Conservation (phyloP, 92 coral and sea anemone species). For the Actinernus sp. region DNA sequence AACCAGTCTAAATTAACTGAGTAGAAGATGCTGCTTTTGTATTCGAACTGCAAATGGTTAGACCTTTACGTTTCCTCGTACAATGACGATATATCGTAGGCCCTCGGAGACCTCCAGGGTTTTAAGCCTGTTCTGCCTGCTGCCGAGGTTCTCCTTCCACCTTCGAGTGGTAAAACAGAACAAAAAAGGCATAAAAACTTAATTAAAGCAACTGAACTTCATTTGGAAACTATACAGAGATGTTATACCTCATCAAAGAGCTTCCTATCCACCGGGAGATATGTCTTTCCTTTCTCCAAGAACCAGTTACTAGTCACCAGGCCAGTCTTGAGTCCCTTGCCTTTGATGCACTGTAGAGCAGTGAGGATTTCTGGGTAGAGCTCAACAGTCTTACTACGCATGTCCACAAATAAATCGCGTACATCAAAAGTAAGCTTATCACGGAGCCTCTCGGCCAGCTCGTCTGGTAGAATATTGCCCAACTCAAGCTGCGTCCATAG, state of each 20-base stretch:
- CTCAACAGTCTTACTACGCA: conserved; percentile 34
- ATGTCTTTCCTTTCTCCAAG: conserved; percentile 61
- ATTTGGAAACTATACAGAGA: too few relatives aligned
- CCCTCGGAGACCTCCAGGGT: too few relatives aligned
- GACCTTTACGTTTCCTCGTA: too few relatives aligned
- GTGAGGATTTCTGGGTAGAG: conserved; percentile 75
- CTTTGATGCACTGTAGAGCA: conserved; percentile 65
- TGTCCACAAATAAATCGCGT: conserved; percentile 19
- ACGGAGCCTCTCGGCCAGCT: conserved; percentile 47
- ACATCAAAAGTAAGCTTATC: conserved; percentile 26
- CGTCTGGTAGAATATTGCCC: conserved; percentile 56
- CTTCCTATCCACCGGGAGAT: conserved; percentile 67
- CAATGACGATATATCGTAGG: too few relatives aligned
- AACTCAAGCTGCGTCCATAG: conserved; percentile 75
- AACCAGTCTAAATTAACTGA: too few relatives aligned
- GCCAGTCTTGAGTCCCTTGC: conserved; percentile 76
- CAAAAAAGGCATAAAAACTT: too few relatives aligned
- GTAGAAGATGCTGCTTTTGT: too few relatives aligned
- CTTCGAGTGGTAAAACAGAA: too few relatives aligned
- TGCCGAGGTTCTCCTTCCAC: too few relatives aligned
- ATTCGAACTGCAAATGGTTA: too few relatives aligned
- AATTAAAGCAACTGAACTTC: too few relatives aligned
- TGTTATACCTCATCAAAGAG: conserved; percentile 87
- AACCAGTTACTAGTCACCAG: conserved; percentile 85
- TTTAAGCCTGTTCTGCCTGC: too few relatives aligned